phyloP scores from a whole-genome alignment of 30 jellyfish, hydroid and myxozoan species.

The Aurelia sp. region DNA sequence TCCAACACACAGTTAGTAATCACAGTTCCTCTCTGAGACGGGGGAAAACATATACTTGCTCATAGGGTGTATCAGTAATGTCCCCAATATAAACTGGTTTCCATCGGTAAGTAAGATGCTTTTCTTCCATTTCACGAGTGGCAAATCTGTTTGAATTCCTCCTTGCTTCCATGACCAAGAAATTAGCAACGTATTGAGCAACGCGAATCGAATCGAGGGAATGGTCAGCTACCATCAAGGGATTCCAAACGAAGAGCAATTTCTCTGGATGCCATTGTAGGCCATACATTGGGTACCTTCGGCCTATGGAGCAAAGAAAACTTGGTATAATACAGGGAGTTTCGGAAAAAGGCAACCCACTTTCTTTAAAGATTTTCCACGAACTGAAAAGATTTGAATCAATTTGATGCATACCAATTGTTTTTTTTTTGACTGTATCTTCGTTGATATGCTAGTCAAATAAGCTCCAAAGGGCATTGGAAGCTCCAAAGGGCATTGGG shows the following conservation, averaged over 20 bases:
- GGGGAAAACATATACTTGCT: slow-evolving; percentile 80
- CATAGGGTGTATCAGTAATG: slow-evolving; percentile 91
- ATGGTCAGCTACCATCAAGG: slow-evolving; percentile 82
- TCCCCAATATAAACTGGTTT: slow-evolving; percentile 83
- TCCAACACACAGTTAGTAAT: not conserved
- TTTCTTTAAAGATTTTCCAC: too few relatives aligned
- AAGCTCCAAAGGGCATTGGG: too few relatives aligned
- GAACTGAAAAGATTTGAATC: too few relatives aligned
- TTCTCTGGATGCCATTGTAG: slow-evolving; percentile 99
- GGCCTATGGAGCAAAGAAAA: slow-evolving; percentile 47
- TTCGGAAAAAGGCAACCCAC: too few relatives aligned
- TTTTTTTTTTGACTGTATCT: too few relatives aligned
- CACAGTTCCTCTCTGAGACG: slow-evolving; percentile 8
- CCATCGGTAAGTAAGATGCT: slow-evolving; percentile 60
- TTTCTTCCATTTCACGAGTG: slow-evolving; percentile 68
- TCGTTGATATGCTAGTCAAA: too few relatives aligned
- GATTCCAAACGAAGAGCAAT: slow-evolving; percentile 75
- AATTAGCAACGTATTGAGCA: slow-evolving; percentile 89
- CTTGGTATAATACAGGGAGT: too few relatives aligned
- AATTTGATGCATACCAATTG: too few relatives aligned
- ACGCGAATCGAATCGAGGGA: slow-evolving; percentile 76
- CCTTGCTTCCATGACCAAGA: slow-evolving; percentile 80
- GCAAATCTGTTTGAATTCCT: slow-evolving; percentile 74
- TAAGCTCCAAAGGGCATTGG: too few relatives aligned
- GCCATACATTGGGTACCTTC: slow-evolving; percentile 88